A percentile compares a stretch with the other conserved stretches of the same genome.
Evolutionary conservation across 2,113 vertebrate genomes (phyloP).

Genomic region (Macroglossus sobrinus): DNA sequence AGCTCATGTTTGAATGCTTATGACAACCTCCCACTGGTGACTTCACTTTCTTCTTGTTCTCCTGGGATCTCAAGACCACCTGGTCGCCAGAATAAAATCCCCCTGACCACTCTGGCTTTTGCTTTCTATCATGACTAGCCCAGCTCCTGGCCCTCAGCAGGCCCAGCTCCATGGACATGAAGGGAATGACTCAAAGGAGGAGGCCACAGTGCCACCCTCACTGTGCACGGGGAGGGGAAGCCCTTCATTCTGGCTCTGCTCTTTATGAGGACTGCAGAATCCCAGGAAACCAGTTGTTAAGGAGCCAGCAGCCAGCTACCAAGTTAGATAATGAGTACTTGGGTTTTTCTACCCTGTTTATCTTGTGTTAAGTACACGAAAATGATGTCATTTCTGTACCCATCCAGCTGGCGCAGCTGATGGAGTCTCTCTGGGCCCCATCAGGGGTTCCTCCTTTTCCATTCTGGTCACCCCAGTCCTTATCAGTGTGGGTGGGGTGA

Average conservation of each 20-base stretch:
- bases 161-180: background rate
- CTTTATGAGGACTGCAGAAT: background rate
- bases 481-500: background rate
- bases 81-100: background rate
- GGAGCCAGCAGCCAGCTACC: background rate
- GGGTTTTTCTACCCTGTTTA: constrained; percentile 15
- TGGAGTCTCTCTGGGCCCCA: background rate
- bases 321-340: background rate
- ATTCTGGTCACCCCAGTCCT: background rate
- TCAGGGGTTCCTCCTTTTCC: background rate
- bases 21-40: fast-evolving
- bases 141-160: background rate
- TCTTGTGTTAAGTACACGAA: constrained; percentile 37
- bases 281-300: constrained; percentile 53
- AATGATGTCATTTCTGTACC: constrained; percentile 30
- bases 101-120: background rate
- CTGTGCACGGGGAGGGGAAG: background rate
- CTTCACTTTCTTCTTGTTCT: background rate
- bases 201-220: background rate
- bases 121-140: background rate
- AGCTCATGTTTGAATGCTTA: background rate
- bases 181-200: background rate
- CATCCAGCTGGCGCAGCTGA: background rate
- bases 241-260: background rate
- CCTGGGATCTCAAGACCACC: background rate